Evolutionary conservation across 2,888 invertebrate species (phyloP), one percentile per base, ranked within the genome.

Genomic region (Gymnoscelis rufifasciata): DNA sequence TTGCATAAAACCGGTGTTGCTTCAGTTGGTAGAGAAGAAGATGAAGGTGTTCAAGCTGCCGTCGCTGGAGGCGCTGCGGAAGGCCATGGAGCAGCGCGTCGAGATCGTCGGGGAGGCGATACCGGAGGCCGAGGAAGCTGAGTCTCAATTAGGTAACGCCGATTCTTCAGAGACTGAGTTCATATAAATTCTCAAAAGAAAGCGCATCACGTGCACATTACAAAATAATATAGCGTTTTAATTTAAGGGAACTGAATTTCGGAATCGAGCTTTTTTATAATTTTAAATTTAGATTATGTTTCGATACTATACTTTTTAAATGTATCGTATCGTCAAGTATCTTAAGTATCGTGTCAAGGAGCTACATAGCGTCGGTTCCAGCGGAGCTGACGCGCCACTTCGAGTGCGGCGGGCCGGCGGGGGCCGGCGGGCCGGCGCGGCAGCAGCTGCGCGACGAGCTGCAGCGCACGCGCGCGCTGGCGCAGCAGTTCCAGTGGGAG

Each of bases 351-450:
- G n/a, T n/a, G n/a, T n/a, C n/a, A n/a, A n/a, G n/a, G n/a, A n/a
- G n/a, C n/a, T n/a, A n/a, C n/a, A n/a, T n/a, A n/a, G n/a, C n/a
- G n/a, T n/a, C n/a, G n/a, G 2, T 52, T 54, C 2, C 47, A 82
- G 84, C 74, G 2, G 74, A 78, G 1, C 41, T 83, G 29, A 42
- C 15, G 0, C 64, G 68, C 0, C 80, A 75, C 43, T 54, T 83
- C n/a, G 71, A 75, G 0, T 80, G 83, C 39, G 83, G 80, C 0
- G 66, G 74, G 0, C 45, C 64, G 38, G 76, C 0, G 38, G 35
- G 10, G 0, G 19, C 76, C 0, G 64, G 70, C 12, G 73, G 77
- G 0, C 62, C 67, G 1, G 54, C 78, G 1, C 68, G 60, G 0
- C 67, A 61, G 6, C 70, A 62, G 11, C 29, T 48, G 0, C 53